These are phyloP conservation scores for Frankliniella fusca DNA, from an alignment of 2,888 invertebrate genomes.

Conservation along the genomic window DNA sequence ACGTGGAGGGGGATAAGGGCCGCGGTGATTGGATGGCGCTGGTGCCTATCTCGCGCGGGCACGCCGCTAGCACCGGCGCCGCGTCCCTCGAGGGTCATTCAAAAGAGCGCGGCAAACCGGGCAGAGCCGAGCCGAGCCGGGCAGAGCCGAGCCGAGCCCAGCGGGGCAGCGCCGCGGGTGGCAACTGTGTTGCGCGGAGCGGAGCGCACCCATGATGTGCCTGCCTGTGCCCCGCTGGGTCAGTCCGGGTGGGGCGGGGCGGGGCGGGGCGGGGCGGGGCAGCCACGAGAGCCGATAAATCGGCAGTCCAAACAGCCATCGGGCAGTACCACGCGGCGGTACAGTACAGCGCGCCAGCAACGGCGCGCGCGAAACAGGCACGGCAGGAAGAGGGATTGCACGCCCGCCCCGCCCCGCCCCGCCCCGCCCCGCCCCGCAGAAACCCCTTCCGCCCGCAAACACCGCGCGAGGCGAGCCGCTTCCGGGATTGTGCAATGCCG, in stretches of 20 bases:
- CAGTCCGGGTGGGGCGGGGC: neutral
- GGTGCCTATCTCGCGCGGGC: neutral
- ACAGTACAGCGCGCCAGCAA: neutral
- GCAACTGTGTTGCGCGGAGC: neutral
- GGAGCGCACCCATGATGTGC: neutral
- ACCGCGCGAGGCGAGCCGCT: no score
- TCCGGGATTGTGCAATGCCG: no score
- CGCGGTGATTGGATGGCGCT: neutral
- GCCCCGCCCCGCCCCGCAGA: no score
- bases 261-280: neutral
- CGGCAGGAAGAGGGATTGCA: neutral
- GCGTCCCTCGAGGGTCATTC: conserved; percentile 8
- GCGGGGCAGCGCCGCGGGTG: neutral
- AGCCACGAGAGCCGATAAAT: neutral
- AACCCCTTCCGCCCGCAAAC: no score
- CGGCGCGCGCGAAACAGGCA: neutral
- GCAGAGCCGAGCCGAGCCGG: neutral
- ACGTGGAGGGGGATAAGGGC: neutral
- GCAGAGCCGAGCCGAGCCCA: neutral
- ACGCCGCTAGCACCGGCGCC: neutral
- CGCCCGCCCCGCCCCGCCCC: no score
- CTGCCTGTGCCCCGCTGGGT: neutral
- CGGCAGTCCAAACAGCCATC: neutral
- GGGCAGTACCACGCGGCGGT: neutral
- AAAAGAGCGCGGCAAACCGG: conserved; percentile 15